These are phyloP conservation scores for Holocentrus rufus DNA, from an alignment of 2,797 vertebrate species.

Conservation along the genomic window DNA sequence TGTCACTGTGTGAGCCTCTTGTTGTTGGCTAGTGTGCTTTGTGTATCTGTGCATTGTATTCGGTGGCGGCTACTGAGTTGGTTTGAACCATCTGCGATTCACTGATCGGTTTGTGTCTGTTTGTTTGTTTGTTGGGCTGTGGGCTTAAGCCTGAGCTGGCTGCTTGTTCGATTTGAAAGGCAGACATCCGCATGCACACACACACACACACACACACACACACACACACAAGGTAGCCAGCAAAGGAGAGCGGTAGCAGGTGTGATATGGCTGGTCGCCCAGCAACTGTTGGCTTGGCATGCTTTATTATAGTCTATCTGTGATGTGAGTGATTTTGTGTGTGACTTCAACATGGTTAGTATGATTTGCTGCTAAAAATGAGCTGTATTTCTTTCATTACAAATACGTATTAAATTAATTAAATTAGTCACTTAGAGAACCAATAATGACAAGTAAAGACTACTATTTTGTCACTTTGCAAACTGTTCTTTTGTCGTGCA, in stretches of 20 bases:
- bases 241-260: constrained; percentile 23
- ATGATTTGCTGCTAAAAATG: neutral
- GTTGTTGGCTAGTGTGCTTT: constrained; percentile 31
- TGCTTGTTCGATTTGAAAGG: constrained; percentile 37
- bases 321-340: constrained; percentile 25
- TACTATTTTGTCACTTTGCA: no score
- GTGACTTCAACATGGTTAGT: constrained; percentile 11
- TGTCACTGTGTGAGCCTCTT: constrained; percentile 19
- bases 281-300: constrained; percentile 59
- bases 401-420: no score
- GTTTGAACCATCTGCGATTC: constrained; percentile 37
- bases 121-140: constrained; percentile 21
- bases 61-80: constrained; percentile 23
- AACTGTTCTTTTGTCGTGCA: no score
- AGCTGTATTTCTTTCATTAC: no score
- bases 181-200: constrained; percentile 2
- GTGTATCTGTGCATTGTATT: constrained; percentile 35
- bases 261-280: constrained; percentile 51
- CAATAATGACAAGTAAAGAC: no score
- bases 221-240: constrained; percentile 2
- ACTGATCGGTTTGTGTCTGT: constrained; percentile 13
- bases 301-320: constrained; percentile 40
- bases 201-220: constrained; percentile 12
- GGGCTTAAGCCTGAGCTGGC: constrained; percentile 20
- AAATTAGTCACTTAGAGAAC: no score